These are phyloP conservation scores for Himalopsyche anomala DNA, from an alignment of 2,888 invertebrate species.

Conservation along the genomic window DNA sequence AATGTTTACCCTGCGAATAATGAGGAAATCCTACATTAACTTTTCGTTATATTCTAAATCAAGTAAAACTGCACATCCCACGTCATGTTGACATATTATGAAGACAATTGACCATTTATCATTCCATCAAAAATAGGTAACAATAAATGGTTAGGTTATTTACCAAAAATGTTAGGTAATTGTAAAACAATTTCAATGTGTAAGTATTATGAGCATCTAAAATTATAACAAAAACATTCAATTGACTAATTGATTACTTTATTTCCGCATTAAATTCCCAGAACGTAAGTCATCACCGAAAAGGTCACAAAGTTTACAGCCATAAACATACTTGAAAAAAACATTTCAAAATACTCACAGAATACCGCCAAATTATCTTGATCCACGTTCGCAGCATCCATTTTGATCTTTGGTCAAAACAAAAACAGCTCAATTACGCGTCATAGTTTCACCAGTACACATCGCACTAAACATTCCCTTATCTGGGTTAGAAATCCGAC, in stretches of 20 bases:
- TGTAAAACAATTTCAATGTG: too few relatives aligned
- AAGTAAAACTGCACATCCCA: too few relatives aligned
- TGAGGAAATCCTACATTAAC: too few relatives aligned
- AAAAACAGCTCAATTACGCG: conserved; percentile 19
- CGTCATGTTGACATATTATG: too few relatives aligned
- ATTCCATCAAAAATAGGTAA: too few relatives aligned
- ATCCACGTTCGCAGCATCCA: conserved; percentile 35
- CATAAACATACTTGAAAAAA: not conserved
- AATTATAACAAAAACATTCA: too few relatives aligned
- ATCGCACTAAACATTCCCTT: conserved; percentile 3
- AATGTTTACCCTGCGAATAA: too few relatives aligned
- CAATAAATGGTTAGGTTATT: too few relatives aligned
- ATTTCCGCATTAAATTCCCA: conserved; percentile 4
- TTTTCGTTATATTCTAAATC: too few relatives aligned
- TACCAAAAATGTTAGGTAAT: too few relatives aligned
- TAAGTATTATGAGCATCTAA: too few relatives aligned
- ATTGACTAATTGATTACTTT: not conserved
- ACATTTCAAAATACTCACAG: conserved; percentile 31
- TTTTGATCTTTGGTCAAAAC: conserved; percentile 28
- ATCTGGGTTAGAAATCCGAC: conserved; percentile 14
- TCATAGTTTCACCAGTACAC: conserved; percentile 17
- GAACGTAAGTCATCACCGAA: not conserved
- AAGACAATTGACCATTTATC: too few relatives aligned
- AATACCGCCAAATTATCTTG: conserved; percentile 40
- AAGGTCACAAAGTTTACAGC: conserved; percentile 4